Conservation (phyloP, 1,140 invertebrate genomes). For the Latrodectus geometricus region DNA sequence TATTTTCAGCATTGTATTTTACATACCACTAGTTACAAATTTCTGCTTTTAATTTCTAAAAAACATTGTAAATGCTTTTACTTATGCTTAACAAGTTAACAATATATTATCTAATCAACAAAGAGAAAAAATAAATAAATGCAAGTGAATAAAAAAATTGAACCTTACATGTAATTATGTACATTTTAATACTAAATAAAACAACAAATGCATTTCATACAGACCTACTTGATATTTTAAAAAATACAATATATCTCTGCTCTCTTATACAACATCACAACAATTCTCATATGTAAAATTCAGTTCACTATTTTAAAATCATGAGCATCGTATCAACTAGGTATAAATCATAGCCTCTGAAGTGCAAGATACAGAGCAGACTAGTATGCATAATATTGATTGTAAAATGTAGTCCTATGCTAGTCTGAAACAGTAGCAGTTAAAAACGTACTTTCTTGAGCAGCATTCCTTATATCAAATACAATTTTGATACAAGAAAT, state of each 20-base stretch:
- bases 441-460: constrained; percentile 34
- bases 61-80: no score
- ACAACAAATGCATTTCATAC: no score
- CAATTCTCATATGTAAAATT: neutral
- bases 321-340: neutral
- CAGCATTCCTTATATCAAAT: constrained; percentile 9
- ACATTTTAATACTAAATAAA: no score
- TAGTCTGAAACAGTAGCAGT: neutral
- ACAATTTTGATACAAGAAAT: neutral
- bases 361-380: neutral
- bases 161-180: no score
- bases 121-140: no score
- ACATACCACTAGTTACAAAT: no score
- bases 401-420: neutral
- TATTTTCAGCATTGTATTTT: no score
- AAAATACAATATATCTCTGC: neutral
- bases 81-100: no score
- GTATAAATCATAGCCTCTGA: neutral
- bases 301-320: neutral
- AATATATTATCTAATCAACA: no score
- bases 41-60: no score
- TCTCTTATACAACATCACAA: neutral
- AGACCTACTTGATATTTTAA: neutral
- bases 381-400: neutral
- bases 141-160: no score